Conservation (phyloP, 2,888 invertebrate genomes). For the Acanthoscelides obtectus region DNA sequence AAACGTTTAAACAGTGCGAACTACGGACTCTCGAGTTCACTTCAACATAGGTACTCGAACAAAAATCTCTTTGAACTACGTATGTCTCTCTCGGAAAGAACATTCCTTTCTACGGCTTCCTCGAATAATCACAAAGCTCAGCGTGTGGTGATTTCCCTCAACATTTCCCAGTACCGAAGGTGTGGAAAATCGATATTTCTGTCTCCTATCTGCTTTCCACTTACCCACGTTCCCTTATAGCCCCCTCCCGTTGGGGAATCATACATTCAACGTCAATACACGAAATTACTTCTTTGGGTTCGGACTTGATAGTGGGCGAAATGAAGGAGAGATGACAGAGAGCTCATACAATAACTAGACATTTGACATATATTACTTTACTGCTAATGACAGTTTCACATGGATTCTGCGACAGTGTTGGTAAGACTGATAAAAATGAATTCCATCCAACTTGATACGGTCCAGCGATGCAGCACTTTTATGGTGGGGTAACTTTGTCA, state of each 20-base stretch:
- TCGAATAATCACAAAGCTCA: background rate
- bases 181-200: background rate
- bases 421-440: too few relatives aligned
- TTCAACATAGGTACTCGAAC: background rate
- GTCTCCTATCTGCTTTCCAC: background rate
- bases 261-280: background rate
- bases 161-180: background rate
- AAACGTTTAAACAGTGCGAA: background rate
- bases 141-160: background rate
- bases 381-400: too few relatives aligned
- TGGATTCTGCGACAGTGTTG: too few relatives aligned
- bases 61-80: too few relatives aligned
- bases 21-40: background rate
- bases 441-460: too few relatives aligned
- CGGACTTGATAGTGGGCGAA: background rate
- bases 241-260: background rate
- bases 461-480: too few relatives aligned
- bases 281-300: background rate
- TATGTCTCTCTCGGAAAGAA: background rate
- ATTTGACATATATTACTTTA: too few relatives aligned
- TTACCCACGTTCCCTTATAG: background rate
- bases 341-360: background rate
- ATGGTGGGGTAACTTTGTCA: too few relatives aligned
- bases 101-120: background rate
- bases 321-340: background rate